phyloP scores from a whole-genome alignment of 2,888 invertebrate species.

The Himalopsyche kuldschensis region DNA sequence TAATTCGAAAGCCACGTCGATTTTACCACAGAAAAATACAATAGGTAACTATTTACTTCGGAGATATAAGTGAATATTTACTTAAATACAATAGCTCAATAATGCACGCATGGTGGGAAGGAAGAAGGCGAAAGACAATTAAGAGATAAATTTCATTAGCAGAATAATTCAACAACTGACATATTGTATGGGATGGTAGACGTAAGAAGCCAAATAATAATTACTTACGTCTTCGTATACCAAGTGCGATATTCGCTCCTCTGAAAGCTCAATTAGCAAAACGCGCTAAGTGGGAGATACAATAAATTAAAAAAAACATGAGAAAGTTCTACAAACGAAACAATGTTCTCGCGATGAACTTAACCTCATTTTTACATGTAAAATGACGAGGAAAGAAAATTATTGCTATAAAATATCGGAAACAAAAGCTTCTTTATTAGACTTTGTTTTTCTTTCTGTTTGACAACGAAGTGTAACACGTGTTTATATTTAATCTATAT shows the following conservation, averaged over 20 bases:
- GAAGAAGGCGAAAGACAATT: background rate
- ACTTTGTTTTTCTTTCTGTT: too few relatives aligned
- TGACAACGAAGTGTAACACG: too few relatives aligned
- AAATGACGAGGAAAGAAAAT: too few relatives aligned
- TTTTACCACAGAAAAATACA: too few relatives aligned
- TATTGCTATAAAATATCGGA: too few relatives aligned
- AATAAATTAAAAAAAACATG: constrained; percentile 12
- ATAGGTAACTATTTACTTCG: too few relatives aligned
- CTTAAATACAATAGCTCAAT: background rate
- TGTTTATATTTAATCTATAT: too few relatives aligned
- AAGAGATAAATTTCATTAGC: background rate
- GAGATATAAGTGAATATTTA: background rate
- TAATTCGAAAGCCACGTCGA: too few relatives aligned
- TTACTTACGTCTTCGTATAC: background rate
- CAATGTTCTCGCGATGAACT: too few relatives aligned
- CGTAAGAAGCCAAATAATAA: background rate
- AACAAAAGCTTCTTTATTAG: too few relatives aligned
- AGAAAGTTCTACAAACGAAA: background rate
- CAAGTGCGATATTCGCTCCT: background rate
- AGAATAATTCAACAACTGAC: background rate
- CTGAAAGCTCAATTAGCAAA: constrained; percentile 10
- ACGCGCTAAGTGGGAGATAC: constrained; percentile 15
- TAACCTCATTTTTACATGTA: too few relatives aligned
- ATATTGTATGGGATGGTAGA: background rate
- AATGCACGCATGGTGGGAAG: background rate